Base-by-base conservation (phyloP, 37 sponge, comb jelly and placozoan genomes). In the Chondrilla cf. caribensis region DNA sequence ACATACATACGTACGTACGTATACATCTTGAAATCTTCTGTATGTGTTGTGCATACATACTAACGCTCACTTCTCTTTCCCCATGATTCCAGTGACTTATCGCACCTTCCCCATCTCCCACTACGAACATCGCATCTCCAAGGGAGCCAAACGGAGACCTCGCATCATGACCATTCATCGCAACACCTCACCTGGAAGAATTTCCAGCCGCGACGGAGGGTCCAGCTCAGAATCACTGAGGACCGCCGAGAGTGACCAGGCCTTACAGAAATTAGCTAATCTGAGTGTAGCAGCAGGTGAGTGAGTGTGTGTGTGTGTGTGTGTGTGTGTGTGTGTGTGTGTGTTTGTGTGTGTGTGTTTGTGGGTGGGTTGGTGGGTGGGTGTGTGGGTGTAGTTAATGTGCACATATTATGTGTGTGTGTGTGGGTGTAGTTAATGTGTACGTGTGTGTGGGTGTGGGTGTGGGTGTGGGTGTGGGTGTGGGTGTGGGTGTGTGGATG, bases 221-320 rank as follows among this genome's bases (percentile, higher is more conserved):
- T 77, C 77, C 73, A 73, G 76, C 47, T 36, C 77, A 11, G 84
- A 58, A 0, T 64, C 80, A 18, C 29, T 79, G 70, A 77, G 80
- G 35, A 40, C 60, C 25, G 58, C 58, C 18, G 92, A 92, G 42
- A 73, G 80, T 79, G 93, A 93, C 21, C 71, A 85, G 24, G 91
- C 93, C 2, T 41, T 93, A 6, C 91, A 89, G 60, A 81, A 82
- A n/a, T 70, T 93, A 0, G 88, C 85, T 31, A 65, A 73, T 38
- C 85, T 93, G 15, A 86, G 79, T 66, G 89, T 88, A 22, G 79
- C 93, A 25, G 41, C 76, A 4, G 76, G 76, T 73, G 44, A 73
- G 76, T 64, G 81, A 24, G 7, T 80, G 60, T 80, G 64, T 60
- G 60, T 60, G 81, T 58, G 36, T 3, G 36, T 60, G 64, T 58